These are phyloP conservation scores for Drosophila pegasa DNA, from an alignment of 2,888 invertebrate species.

Conservation along the genomic window DNA sequence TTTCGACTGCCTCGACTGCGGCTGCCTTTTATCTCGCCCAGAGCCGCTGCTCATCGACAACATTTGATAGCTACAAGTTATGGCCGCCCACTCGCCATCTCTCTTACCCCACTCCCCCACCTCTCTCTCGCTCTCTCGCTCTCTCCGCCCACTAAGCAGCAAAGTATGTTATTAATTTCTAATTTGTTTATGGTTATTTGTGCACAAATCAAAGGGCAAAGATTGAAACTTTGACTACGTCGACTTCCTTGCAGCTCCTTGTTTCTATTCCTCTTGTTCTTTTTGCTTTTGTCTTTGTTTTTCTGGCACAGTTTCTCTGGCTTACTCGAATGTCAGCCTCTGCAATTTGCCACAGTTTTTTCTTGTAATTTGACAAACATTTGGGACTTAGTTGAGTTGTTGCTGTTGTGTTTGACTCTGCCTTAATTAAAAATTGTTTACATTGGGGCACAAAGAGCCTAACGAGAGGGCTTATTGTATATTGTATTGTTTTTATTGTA, in stretches of 20 bases:
- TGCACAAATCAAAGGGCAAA: slow-evolving; percentile 79
- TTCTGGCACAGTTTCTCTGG: no score
- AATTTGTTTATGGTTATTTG: slow-evolving; percentile 79
- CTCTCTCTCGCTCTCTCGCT: neutral
- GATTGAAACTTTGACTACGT: slow-evolving; percentile 68
- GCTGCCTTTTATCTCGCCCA: slow-evolving; percentile 51
- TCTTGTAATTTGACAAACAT: slow-evolving; percentile 2
- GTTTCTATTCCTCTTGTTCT: neutral
- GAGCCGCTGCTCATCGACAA: slow-evolving; percentile 66
- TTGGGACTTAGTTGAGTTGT: neutral
- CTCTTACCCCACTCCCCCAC: neutral
- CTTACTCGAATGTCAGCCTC: neutral
- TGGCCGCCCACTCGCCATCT: slow-evolving; percentile 29
- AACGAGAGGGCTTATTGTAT: neutral
- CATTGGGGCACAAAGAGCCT: neutral
- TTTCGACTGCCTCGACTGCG: slow-evolving; percentile 6
- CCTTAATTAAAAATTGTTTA: slow-evolving; percentile 1
- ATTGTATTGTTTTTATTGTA: neutral
- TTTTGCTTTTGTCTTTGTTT: no score
- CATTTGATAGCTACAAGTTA: slow-evolving; percentile 78
- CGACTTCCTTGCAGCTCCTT: neutral
- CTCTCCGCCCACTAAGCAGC: slow-evolving; percentile 45
- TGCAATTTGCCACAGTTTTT: neutral
- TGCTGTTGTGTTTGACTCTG: neutral
- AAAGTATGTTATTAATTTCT: slow-evolving; percentile 78